Base-by-base conservation (phyloP, 2,113 vertebrate species). In the Alosa alosa region DNA sequence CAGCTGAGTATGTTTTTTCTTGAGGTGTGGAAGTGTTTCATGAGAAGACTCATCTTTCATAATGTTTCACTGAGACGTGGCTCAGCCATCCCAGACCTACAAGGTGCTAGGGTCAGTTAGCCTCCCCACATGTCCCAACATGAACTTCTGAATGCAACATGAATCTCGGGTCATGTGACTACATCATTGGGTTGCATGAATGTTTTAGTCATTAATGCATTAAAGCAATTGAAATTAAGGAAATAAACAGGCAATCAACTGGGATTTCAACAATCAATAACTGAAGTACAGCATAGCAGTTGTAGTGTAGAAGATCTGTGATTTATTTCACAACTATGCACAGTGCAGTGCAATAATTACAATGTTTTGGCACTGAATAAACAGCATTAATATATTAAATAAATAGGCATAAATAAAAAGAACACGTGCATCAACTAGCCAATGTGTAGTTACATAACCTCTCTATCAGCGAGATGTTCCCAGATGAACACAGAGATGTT, bases 101-200 rank as follows among this genome's bases (percentile, higher is more conserved):
- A 72, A 72, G 1, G 64, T 25, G n/a, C 13, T 72, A 72, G 31
- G 25, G 31, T 72, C 64, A 72, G 64, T 72, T 72, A 72, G 64
- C n/a, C 64, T 13, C 31, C 64, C 41, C 13, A 20, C 83, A 84
- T 87, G 83, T 87, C 83, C 86, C 72, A 18, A 31, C 45, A 84
- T 52, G 81, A 84, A 82, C 31, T 17, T 64, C n/a, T n/a, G n/a
- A n/a, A n/a, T n/a, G n/a, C n/a, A n/a, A n/a, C n/a, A n/a, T n/a
- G 39, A 50, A 44, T 83, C 64, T 52, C 3, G 36, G 44, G 68
- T 84, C 31, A 78, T 31, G 82, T 46, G 55, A 82, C 81, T 47
- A 72, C 31, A 72, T 86, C 64, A 60, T 49, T 47, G 50, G 81
- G 78, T 46, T 81, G 75, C 55, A 60, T 60, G 55, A 60, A 60